Percentiles rank a stretch among this genome's conserved stretches.
phyloP scores from a whole-genome alignment of 2,797 vertebrate species.

The Siniperca obscura region DNA sequence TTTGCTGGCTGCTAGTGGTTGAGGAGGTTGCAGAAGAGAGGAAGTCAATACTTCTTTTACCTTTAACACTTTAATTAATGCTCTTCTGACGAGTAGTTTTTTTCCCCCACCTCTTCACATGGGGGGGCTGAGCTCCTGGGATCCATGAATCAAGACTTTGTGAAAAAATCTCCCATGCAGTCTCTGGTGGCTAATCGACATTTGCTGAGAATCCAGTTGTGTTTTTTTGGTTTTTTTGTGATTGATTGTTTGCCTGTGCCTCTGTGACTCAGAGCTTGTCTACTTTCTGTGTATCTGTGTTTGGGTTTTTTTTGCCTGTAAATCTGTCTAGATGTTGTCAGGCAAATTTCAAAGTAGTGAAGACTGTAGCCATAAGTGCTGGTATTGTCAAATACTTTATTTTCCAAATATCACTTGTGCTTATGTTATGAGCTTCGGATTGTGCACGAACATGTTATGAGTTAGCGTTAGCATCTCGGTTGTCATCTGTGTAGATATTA shows the following conservation, averaged over 20 bases:
- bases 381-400: conserved; percentile 45
- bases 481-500: conserved; percentile 1
- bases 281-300: conserved; percentile 16
- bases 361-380: conserved; percentile 60
- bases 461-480: conserved; percentile 16
- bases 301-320: neutral
- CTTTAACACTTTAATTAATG: conserved; percentile 98
- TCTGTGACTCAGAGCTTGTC: conserved; percentile 57
- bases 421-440: conserved; percentile 66
- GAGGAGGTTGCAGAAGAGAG: conserved; percentile 81
- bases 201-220: conserved; percentile 86
- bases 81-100: conserved; percentile 88
- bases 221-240: conserved; percentile 54
- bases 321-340: conserved; percentile 19
- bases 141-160: conserved; percentile 85
- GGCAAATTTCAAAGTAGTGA: conserved; percentile 77
- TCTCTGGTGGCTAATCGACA: conserved; percentile 86
- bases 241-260: conserved; percentile 68
- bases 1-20: conserved; percentile 74
- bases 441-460: conserved; percentile 1
- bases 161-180: conserved; percentile 84
- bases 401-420: conserved; percentile 54
- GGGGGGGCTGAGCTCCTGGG: conserved; percentile 84
- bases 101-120: conserved; percentile 78
- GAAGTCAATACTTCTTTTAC: conserved; percentile 94